phyloP scores from a whole-genome alignment of 2,888 invertebrate genomes.

The Tiphia femorata region DNA sequence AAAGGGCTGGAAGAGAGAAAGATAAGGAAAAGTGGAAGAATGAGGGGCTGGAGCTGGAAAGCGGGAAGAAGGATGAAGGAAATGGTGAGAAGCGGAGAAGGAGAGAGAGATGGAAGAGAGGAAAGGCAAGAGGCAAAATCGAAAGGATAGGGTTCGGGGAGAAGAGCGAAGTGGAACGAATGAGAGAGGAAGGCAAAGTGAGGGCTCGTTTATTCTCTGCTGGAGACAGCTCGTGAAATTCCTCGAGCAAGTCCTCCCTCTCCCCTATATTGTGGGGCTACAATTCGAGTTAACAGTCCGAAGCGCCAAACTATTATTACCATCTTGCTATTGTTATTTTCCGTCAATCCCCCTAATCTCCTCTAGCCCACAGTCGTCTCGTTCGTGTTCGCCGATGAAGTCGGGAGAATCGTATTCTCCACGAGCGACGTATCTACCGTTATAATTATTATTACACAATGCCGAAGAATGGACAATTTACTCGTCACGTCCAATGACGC shows the following conservation, averaged over 20 bases:
- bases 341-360: too few species aligned
- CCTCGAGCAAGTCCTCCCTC: conserved; percentile 5
- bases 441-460: too few species aligned
- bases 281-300: conserved; percentile 17
- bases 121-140: not conserved
- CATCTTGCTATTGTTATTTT: conserved; percentile 25
- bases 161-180: not conserved
- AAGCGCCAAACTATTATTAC: conserved; percentile 30
- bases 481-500: too few species aligned
- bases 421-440: too few species aligned
- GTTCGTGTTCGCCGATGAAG: too few species aligned
- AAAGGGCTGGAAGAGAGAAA: not conserved
- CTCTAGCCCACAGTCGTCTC: too few species aligned
- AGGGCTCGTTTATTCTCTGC: conserved; percentile 26
- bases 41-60: not conserved
- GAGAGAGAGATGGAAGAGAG: not conserved
- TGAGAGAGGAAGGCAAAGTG: conserved; percentile 5
- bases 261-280: conserved; percentile 15
- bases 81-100: too few species aligned
- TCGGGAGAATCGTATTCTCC: too few species aligned
- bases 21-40: not conserved
- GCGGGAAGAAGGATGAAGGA: not conserved
- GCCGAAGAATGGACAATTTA: too few species aligned
- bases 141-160: too few species aligned
- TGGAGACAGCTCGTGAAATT: conserved; percentile 26